Evolutionary conservation across 2,113 vertebrate species (phyloP).

Genomic region (Misgurnus anguillicaudatus): DNA sequence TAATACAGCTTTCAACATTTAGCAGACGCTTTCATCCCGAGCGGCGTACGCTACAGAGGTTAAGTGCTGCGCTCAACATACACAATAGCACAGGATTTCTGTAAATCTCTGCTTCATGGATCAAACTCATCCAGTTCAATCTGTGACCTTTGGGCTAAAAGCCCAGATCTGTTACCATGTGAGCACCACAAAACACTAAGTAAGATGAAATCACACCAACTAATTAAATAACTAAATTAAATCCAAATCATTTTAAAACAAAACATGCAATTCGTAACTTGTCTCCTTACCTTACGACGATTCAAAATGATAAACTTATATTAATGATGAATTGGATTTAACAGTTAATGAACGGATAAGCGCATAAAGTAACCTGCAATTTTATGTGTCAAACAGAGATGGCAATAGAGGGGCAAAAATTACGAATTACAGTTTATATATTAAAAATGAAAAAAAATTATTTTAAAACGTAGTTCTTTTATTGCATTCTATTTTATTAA

Average conservation of each 20-base stretch:
- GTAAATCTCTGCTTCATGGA: constrained; percentile 24
- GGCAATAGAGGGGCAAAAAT: too few species aligned
- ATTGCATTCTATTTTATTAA: too few species aligned
- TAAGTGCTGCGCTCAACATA: constrained; percentile 5
- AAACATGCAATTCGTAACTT: too few species aligned
- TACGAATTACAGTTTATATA: too few species aligned
- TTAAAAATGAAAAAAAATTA: too few species aligned
- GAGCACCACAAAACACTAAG: background rate
- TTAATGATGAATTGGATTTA: too few species aligned
- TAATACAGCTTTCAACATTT: background rate
- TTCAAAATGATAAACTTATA: too few species aligned
- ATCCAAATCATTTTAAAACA: background rate
- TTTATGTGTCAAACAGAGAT: too few species aligned
- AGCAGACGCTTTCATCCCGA: background rate
- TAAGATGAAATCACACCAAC: background rate
- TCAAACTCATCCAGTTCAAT: constrained; percentile 5
- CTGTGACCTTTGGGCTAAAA: background rate
- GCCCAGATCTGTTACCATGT: constrained; percentile 19
- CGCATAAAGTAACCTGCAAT: too few species aligned
- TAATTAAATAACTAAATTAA: background rate
- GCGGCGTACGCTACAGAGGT: background rate
- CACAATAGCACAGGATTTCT: constrained; percentile 5
- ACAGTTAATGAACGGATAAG: too few species aligned
- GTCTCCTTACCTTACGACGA: too few species aligned
- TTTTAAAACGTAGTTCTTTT: too few species aligned